Evolutionary conservation across 2,797 vertebrate genomes (phyloP).

Genomic region (Diglossa cyanea): DNA sequence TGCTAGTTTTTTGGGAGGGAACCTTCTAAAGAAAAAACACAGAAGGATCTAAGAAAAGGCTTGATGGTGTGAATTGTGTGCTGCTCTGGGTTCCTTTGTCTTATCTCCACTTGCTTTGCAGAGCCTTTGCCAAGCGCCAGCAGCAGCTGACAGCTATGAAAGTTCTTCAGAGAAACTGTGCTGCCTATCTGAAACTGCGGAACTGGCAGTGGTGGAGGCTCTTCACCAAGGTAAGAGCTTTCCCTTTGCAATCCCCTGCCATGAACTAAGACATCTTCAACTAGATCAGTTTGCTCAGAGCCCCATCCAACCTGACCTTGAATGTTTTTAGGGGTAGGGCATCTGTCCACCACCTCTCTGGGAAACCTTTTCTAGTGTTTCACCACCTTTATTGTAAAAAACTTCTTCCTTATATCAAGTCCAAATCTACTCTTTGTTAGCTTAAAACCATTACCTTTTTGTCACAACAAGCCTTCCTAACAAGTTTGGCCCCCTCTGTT

Average conservation of each 20-base stretch:
- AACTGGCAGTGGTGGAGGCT: conserved; percentile 99
- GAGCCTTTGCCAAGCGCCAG: conserved; percentile 94
- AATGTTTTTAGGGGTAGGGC: neutral
- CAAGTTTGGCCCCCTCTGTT: neutral
- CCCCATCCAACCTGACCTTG: neutral
- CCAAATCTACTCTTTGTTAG: neutral
- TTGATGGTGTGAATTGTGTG: neutral
- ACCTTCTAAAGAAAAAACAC: neutral
- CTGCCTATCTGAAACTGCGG: conserved; percentile 94
- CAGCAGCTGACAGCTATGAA: conserved; percentile 98
- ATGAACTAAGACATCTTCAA: neutral
- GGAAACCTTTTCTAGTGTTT: neutral
- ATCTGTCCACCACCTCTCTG: neutral
- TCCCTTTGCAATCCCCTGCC: neutral
- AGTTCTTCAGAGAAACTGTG: conserved; percentile 97
- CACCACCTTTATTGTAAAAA: neutral
- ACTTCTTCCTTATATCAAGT: neutral
- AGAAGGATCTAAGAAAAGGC: neutral
- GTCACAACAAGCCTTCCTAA: neutral
- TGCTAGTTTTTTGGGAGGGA: neutral
- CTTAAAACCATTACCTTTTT: neutral
- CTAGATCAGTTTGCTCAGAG: neutral
- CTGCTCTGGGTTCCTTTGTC: neutral
- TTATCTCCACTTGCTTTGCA: conserved; percentile 44
- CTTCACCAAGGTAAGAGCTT: conserved; percentile 90